phyloP scores from a whole-genome alignment of 1,140 invertebrate genomes.

The Philotrypesis tridentata region DNA sequence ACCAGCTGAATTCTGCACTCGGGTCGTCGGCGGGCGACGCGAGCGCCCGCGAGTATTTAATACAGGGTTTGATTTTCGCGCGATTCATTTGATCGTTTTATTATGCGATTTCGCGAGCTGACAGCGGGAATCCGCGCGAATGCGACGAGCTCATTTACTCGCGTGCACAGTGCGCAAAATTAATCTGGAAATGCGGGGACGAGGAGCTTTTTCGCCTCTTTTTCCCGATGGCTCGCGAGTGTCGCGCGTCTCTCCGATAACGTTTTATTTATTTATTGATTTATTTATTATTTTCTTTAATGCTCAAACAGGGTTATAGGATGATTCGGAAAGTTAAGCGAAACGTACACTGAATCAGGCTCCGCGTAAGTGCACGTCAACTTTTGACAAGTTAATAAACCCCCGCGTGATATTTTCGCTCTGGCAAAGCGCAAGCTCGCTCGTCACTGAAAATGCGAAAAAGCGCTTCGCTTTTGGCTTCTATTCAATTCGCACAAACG shows the following conservation, averaged over 20 bases:
- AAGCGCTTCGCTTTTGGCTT: not conserved
- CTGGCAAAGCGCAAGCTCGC: not conserved
- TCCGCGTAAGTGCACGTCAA: too few relatives aligned
- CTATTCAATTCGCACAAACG: not conserved
- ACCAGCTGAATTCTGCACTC: not conserved
- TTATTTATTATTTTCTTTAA: too few relatives aligned
- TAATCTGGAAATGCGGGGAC: not conserved
- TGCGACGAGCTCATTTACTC: slow-evolving; percentile 3
- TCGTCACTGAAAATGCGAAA: not conserved
- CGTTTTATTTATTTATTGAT: too few relatives aligned
- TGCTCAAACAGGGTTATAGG: too few relatives aligned
- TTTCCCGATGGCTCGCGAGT: too few relatives aligned
- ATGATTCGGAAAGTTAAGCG: too few relatives aligned
- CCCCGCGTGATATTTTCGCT: not conserved
- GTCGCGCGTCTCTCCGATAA: too few relatives aligned
- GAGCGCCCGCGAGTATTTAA: slow-evolving; percentile 16
- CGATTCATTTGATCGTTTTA: slow-evolving; percentile 34
- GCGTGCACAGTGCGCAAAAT: not conserved
- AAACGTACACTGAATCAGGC: too few relatives aligned
- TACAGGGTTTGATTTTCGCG: slow-evolving; percentile 7
- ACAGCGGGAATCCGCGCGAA: not conserved
- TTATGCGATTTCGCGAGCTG: not conserved
- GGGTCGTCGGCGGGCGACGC: too few relatives aligned
- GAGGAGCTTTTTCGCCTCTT: not conserved
- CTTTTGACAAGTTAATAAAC: not conserved